Evolutionary conservation across 2,888 invertebrate species (phyloP), one percentile per base, ranked within the genome.

Genomic region (Ecliptopera silaceata): DNA sequence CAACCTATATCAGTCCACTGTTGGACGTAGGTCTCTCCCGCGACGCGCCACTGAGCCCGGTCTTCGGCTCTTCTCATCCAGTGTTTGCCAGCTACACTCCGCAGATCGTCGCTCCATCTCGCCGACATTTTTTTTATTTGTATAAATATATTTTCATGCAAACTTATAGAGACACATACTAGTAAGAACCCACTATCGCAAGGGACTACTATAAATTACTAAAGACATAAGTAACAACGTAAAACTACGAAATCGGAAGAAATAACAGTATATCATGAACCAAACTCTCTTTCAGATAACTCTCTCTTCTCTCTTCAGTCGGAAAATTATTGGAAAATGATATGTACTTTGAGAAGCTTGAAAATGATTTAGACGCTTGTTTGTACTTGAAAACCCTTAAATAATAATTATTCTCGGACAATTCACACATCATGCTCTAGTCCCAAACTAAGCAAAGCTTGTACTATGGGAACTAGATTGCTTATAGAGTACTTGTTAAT

Each of bases 251-350:
- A 57, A 65, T 70, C 65, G 67, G 65, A 69, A 71, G 66, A 48
- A 63, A 75, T 73, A 74, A 74, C 65, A 59, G 55, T 75, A 63
- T 64, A 68, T 74, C 70, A 29, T 53, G 62, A 13, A 56, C 58
- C 56, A 59, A 66, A 66, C 66, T 64, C 45, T 3, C 1, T 3
- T 8, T 36, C 6, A 15, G 15, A 15, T 36, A 10, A 15, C 10
- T 13, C 15, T 2, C 15, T 15, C 15, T 36, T 36, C 13, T 36
- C n/a, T n/a, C n/a, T n/a, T 32, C 4, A 12, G 32, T 12, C 12
- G 36, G 36, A 36, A 36, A 36, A 36, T 18, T 52, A 51, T 51
- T 29, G 51, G 38, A 38, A 45, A 18, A 38, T 11, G 6, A 4
- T 48, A 20, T 10, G 6, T 15, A 15, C 6, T 34, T 34, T 13